Evolutionary conservation across 2,888 invertebrate genomes (phyloP), one percentile per base, ranked within the genome.

Genomic region (Diaprepes abbreviatus): DNA sequence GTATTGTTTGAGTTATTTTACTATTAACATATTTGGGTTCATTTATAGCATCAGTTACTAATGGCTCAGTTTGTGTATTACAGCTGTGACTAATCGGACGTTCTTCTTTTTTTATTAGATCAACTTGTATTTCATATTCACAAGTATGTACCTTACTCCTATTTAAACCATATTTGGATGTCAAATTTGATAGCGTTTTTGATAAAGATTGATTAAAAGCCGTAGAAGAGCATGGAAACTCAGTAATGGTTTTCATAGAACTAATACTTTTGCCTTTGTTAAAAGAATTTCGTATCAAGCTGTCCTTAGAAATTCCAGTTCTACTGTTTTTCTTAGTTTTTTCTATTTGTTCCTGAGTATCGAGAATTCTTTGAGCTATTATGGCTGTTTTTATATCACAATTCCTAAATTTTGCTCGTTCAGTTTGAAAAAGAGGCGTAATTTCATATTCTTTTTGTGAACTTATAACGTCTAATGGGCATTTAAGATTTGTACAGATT

Each of bases 151-250:
- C 24, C 28, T 40, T 58, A 14, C 6, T 38, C 4, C 24, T 36
- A 24, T 36, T 55, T 6, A 9, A 1, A 14, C 3, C 12, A 54
- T 40, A 55, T 12, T 57, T 57, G 1, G 65, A 48, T 1, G 65
- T 65, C n/a, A 65, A 35, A 43, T 14, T 57, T n/a, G 65, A 57
- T n/a, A 57, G 14, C 2, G 57, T 57, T 45, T 65, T 65, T 19
- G 65, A 28, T 28, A 58, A 16, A 12, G 43, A 31, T 10, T 58
- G 12, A 14, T 17, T 43, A n/a, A 58, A 28, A 5, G 43, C 12
- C 2, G 38, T 14, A n/a, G 40, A 40, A 14, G 58, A 40, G 17
- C 43, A 2, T 10, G 55, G 38, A 4, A 58, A 7, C 43, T 43
- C 31, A 1, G 31, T 28, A 16, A 43, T 17, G 1, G 58, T 43